phyloP scores from a whole-genome alignment of 2,113 vertebrate species.

The Psophia crepitans region DNA sequence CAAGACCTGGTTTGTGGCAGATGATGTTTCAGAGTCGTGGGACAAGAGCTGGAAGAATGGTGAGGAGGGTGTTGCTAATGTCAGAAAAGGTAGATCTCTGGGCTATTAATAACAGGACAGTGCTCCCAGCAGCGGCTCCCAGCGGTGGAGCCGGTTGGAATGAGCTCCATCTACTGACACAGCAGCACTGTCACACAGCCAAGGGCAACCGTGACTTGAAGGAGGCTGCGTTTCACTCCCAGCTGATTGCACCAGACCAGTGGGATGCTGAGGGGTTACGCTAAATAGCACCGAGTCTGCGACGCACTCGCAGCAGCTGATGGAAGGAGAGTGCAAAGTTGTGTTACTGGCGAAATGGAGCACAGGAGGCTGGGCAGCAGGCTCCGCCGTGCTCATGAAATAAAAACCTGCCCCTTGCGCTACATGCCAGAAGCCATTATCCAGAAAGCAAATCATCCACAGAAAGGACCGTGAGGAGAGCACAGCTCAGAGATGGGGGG shows the following conservation, averaged over 20 bases:
- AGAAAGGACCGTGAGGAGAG: not conserved
- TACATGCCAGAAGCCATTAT: constrained; percentile 7
- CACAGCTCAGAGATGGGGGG: not conserved
- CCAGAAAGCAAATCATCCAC: not conserved
- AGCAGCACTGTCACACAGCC: not conserved
- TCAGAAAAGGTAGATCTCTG: rapidly evolving
- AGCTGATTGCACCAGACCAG: rapidly evolving
- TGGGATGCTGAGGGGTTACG: not conserved
- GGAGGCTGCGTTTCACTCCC: rapidly evolving
- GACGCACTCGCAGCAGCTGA: not conserved
- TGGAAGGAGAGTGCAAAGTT: not conserved
- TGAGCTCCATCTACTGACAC: not conserved
- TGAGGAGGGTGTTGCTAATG: not conserved
- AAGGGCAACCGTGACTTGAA: not conserved
- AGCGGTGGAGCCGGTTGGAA: not conserved
- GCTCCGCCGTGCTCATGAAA: not conserved
- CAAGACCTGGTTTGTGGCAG: rapidly evolving
- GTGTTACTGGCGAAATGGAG: not conserved
- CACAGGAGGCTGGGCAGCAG: not conserved
- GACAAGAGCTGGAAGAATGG: not conserved
- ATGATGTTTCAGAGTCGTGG: not conserved
- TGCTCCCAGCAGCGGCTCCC: not conserved
- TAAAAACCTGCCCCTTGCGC: not conserved
- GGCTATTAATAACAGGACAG: not conserved
- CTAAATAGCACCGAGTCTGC: not conserved